Evolutionary conservation across 2,113 vertebrate species (phyloP), one percentile per base, ranked within the genome.

Genomic region (Microtus oregoni): DNA sequence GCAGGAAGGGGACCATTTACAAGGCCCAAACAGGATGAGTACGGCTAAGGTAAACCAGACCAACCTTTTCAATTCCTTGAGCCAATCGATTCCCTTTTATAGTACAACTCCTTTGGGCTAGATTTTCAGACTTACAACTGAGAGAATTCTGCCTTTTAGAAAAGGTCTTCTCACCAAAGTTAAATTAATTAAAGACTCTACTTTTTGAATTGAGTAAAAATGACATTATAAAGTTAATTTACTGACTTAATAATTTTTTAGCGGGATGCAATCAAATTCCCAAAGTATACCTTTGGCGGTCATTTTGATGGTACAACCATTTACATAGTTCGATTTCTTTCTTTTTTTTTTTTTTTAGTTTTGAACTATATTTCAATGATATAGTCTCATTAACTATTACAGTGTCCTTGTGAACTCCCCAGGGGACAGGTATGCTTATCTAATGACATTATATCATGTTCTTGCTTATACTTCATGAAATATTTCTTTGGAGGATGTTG

Each of bases 151-250:
- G 58, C 72, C 50, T 91, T 38, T 68, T 63, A 55, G 87, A 70
- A 97, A 97, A 96, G 58, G 70, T 90, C 61, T 94, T 94, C 68
- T 96, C 86, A 96, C 81, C 77, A 92, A 96, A 92, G 72, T 82
- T 92, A 93, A 95, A 90, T 96, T 88, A 82, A 78, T 96, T 88
- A 82, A 78, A 95, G 58, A 89, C 35, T 81, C 50, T 94, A 95
- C 63, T 89, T 81, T 97, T 93, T 93, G 67, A 96, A 96, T 96
- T 94, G 82, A 96, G 88, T 92, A 85, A 92, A 97, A 97, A 65
- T 95, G 93, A 91, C 90, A 96, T 96, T 96, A 96, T 96, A 94
- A 97, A 97, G 81, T 38, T 94, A 97, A 97, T 94, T 96, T 96
- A 98, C 90, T 89, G 90, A 94, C 75, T 95, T 97, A 96, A 89